phyloP scores from a whole-genome alignment of 1,140 invertebrate species.

The Antheraea mylitta region DNA sequence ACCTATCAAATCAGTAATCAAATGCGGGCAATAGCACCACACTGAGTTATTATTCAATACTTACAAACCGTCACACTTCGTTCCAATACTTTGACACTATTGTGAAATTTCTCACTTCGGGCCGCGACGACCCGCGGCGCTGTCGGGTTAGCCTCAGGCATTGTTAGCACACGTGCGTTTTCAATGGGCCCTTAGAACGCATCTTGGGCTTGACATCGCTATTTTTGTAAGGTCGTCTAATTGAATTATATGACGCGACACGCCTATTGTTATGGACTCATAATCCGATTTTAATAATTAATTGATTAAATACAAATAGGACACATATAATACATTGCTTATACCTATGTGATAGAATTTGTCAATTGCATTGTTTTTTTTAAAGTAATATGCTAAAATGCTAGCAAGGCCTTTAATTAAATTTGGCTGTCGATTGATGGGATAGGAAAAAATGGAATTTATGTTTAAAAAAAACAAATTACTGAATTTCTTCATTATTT shows the following conservation, averaged over 20 bases:
- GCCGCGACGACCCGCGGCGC: slow-evolving; percentile 55
- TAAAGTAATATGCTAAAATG: too few relatives aligned
- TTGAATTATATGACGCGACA: slow-evolving; percentile 53
- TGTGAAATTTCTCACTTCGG: slow-evolving; percentile 54
- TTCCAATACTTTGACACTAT: slow-evolving; percentile 58
- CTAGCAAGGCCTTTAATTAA: too few relatives aligned
- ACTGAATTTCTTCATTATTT: too few relatives aligned
- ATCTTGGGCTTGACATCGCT: slow-evolving; percentile 46
- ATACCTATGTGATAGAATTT: too few relatives aligned
- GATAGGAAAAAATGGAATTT: too few relatives aligned
- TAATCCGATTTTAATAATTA: slow-evolving; percentile 37
- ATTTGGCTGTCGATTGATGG: too few relatives aligned
- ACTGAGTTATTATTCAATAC: slow-evolving; percentile 55
- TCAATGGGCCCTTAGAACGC: slow-evolving; percentile 56
- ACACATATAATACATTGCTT: too few relatives aligned
- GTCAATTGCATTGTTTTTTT: too few relatives aligned
- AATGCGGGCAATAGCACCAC: slow-evolving; percentile 33
- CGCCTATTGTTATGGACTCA: slow-evolving; percentile 30
- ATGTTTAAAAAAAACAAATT: too few relatives aligned
- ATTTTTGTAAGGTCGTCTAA: slow-evolving; percentile 52
- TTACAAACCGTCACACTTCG: slow-evolving; percentile 54
- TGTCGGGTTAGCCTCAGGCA: slow-evolving; percentile 40
- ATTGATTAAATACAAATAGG: background rate
- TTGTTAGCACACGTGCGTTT: slow-evolving; percentile 64
- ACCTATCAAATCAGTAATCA: slow-evolving; percentile 26